A percentile compares a stretch with the other conserved stretches of the same genome.
These are phyloP conservation scores for Chymomyza amoena DNA, from an alignment of 2,888 invertebrate species.

Conservation along the genomic window DNA sequence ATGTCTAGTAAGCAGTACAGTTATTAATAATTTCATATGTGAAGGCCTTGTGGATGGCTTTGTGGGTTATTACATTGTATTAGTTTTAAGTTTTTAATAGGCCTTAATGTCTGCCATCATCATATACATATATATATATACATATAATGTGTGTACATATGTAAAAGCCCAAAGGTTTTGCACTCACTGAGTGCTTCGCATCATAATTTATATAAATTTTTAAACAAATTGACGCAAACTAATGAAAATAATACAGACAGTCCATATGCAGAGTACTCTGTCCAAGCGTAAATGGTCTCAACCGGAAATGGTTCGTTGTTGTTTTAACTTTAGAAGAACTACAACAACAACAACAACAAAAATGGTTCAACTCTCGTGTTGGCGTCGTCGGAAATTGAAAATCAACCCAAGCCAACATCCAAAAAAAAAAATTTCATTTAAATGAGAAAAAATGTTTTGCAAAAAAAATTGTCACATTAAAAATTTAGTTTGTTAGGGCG, in stretches of 20 bases:
- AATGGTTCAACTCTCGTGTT: slow-evolving; percentile 10
- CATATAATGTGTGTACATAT: too few species aligned
- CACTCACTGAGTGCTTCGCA: slow-evolving; percentile 4
- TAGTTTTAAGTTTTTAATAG: not conserved
- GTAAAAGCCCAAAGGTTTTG: not conserved
- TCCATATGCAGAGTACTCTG: not conserved
- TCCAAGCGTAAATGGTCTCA: slow-evolving; percentile 11
- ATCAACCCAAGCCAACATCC: slow-evolving; percentile 66
- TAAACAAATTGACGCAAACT: slow-evolving; percentile 67
- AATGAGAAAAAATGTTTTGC: slow-evolving; percentile 28
- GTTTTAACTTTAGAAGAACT: slow-evolving; percentile 37
- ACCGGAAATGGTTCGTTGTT: slow-evolving; percentile 66
- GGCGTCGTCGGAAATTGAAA: slow-evolving; percentile 68
- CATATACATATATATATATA: not conserved
- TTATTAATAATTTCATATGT: not conserved
- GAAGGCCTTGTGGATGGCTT: not conserved
- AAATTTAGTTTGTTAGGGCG: slow-evolving; percentile 52
- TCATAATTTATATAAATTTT: slow-evolving; percentile 39
- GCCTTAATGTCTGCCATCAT: not conserved
- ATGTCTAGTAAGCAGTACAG: not conserved
- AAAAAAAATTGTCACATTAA: slow-evolving; percentile 50
- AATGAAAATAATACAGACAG: slow-evolving; percentile 57
- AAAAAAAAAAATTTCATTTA: slow-evolving; percentile 38
- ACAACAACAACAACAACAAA: slow-evolving; percentile 18
- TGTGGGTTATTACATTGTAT: not conserved